Evolutionary conservation across 2,888 invertebrate genomes (phyloP).

Genomic region (Strigamia transsilvanica): DNA sequence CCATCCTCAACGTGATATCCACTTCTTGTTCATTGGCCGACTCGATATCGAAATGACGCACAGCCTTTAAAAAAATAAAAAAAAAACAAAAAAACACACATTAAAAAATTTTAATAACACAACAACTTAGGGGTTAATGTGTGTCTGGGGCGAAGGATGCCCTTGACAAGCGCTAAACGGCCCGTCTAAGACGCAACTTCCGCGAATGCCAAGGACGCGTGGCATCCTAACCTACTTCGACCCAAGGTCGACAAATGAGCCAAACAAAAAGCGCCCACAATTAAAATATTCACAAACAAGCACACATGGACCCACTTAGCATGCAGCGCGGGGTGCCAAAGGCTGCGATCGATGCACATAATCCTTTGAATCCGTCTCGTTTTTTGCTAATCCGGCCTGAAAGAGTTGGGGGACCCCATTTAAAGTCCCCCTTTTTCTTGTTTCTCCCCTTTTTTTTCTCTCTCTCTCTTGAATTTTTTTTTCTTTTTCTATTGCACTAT

Average conservation of each 20-base stretch:
- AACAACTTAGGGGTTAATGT: slow-evolving; percentile 18
- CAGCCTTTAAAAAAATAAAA: slow-evolving; percentile 51
- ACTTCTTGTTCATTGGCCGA: slow-evolving; percentile 58
- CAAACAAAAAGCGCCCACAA: neutral
- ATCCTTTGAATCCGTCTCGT: slow-evolving; percentile 28
- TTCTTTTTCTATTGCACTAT: slow-evolving; percentile 14
- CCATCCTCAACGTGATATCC: slow-evolving; percentile 59
- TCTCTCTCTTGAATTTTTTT: neutral
- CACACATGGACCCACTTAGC: neutral
- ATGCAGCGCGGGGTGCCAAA: neutral
- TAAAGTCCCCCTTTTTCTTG: neutral
- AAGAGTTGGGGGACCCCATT: slow-evolving; percentile 16
- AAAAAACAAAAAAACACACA: neutral
- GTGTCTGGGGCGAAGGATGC: neutral
- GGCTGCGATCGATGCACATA: neutral
- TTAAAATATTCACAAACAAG: neutral
- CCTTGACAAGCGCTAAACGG: slow-evolving; percentile 1
- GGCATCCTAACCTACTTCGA: slow-evolving; percentile 23
- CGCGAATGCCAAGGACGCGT: slow-evolving; percentile 19
- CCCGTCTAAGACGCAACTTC: neutral
- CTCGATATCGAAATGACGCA: slow-evolving; percentile 56
- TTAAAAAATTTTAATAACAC: neutral
- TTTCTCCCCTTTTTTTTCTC: slow-evolving; percentile 7
- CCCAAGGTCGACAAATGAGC: slow-evolving; percentile 16
- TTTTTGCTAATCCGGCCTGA: slow-evolving; percentile 22